Percentiles rank a stretch among this genome's conserved stretches.
These are phyloP conservation scores for Papilio polytes DNA, from an alignment of 1,140 invertebrate species.

Conservation along the genomic window DNA sequence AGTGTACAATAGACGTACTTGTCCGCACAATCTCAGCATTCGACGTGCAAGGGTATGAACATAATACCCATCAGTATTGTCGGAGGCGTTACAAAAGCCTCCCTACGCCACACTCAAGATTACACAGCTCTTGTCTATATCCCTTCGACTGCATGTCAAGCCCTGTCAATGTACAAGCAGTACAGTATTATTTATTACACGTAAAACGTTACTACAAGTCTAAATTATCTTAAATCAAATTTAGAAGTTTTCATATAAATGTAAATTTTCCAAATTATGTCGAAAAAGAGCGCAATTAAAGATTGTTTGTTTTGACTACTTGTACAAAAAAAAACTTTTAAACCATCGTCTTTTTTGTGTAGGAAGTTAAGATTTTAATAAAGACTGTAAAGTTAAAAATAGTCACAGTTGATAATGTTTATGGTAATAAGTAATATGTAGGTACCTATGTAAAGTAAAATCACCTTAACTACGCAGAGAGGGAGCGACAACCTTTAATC, in stretches of 20 bases:
- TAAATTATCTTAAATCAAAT: no score
- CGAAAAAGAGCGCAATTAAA: no score
- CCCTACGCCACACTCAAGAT: slow-evolving; percentile 29
- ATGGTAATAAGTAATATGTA: neutral
- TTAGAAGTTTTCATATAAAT: no score
- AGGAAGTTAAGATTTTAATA: no score
- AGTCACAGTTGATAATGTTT: neutral
- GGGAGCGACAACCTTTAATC: slow-evolving; percentile 35
- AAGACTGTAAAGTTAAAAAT: neutral
- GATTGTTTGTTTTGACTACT: no score
- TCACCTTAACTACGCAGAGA: slow-evolving; percentile 18
- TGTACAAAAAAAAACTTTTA: no score
- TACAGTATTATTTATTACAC: no score
- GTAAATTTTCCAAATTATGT: no score
- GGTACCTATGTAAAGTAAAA: neutral
- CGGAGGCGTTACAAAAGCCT: slow-evolving; percentile 23
- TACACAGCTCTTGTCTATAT: slow-evolving; percentile 26
- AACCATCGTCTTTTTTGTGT: no score
- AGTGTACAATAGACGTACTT: slow-evolving; percentile 30
- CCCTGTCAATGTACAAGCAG: no score
- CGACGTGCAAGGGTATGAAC: slow-evolving; percentile 30
- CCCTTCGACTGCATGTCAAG: neutral
- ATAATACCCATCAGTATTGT: slow-evolving; percentile 30
- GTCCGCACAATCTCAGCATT: slow-evolving; percentile 26
- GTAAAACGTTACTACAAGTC: no score